Conservation (phyloP, 2,888 invertebrate species). For the Lamproptera curius region DNA sequence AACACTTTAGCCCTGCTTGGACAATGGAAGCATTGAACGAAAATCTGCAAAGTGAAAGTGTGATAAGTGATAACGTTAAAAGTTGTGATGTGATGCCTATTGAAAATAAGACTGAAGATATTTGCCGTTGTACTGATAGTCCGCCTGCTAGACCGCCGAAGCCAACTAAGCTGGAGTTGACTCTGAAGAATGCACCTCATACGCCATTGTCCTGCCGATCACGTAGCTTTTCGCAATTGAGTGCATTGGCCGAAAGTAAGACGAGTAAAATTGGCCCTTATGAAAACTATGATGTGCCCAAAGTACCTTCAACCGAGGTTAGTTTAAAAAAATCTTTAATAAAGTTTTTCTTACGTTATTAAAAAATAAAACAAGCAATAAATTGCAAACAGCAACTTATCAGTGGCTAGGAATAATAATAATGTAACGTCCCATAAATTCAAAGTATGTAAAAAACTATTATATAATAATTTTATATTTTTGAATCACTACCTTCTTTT, state of each 20-base stretch:
- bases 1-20: conserved; percentile 76
- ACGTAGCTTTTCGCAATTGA: conserved; percentile 40
- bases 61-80: conserved; percentile 24
- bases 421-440: too few species aligned
- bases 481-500: too few species aligned
- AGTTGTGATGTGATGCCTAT: conserved; percentile 28
- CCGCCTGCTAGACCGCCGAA: conserved; percentile 83
- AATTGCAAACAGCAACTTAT: too few species aligned
- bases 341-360: too few species aligned
- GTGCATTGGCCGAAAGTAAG: conserved; percentile 38
- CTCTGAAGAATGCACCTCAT: conserved; percentile 50
- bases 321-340: too few species aligned
- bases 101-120: conserved; percentile 41
- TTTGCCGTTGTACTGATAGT: conserved; percentile 40
- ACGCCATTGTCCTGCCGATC: conserved; percentile 40
- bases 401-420: too few species aligned
- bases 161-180: conserved; percentile 45
- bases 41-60: conserved; percentile 27
- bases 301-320: conserved; percentile 75
- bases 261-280: conserved; percentile 75
- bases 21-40: conserved; percentile 70
- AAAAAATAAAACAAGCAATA: too few species aligned
- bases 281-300: conserved; percentile 89
- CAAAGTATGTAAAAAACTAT: too few species aligned
- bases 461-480: too few species aligned